Evolutionary conservation across 1,140 invertebrate genomes (phyloP), one percentile per base, ranked within the genome.

Genomic region (Platorchestia sp.): DNA sequence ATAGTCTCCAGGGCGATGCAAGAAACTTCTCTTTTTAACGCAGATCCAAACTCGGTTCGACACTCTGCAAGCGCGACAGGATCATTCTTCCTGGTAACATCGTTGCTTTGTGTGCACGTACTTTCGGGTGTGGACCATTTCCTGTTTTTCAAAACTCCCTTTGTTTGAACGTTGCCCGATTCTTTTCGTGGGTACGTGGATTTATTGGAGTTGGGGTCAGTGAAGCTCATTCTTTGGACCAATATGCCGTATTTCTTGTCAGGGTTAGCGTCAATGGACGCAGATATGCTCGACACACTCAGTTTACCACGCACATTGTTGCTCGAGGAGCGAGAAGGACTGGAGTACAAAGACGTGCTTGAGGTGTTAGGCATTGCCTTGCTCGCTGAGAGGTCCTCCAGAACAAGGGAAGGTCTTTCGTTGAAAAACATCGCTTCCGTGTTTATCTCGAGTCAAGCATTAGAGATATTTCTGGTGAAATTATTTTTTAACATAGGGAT

Each of bases 251-350:
- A 44, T 42, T 90, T 90, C 44, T 43, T 90, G 0, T 90, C 87
- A 90, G 44, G 41, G 44, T 90, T 42, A 41, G 87, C 41, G 16
- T 45, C 87, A 44, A 90, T 45, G 3, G 87, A 22, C 5, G 87
- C 87, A 14, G 87, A 90, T 90, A 90, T 90, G 41, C 87, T 90
- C 87, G 87, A 90, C 14, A 90, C 87, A 90, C 19, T 90, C 6
- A 90, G 87, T 45, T 90, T 90, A 43, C 19, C 41, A 42, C 19
- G 10, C 44, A 27, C 87, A 90, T 90, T 90, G 87, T 90, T 90
- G 41, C 19, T 43, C 14, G 41, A 43, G 87, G 41, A 14, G 5
- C 14, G 5, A 42, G 87, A 43, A 90, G 87, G 87, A 90, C 44
- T 90, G 5, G 87, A 43, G 27, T 6, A 90, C 87, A 90, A 90